These are phyloP conservation scores for Hydrolagus affinis DNA, from an alignment of 2,113 vertebrate genomes.

Conservation along the genomic window DNA sequence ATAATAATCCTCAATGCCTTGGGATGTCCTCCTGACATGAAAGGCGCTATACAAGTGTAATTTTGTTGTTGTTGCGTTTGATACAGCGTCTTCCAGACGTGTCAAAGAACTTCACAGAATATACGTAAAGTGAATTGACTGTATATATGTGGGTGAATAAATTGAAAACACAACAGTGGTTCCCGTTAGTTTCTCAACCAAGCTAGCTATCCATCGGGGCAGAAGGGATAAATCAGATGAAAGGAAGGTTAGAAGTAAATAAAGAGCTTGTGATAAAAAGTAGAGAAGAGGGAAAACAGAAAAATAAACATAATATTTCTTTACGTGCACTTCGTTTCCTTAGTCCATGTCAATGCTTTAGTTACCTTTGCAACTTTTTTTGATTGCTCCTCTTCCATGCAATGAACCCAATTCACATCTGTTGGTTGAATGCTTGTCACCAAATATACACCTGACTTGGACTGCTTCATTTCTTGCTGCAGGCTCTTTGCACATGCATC, in stretches of 20 bases:
- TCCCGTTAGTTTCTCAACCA: neutral
- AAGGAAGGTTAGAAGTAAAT: neutral
- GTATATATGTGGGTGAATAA: too few relatives aligned
- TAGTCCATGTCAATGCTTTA: slow-evolving; percentile 11
- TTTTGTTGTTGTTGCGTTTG: too few relatives aligned
- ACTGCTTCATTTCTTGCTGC: slow-evolving; percentile 64
- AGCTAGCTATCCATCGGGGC: neutral
- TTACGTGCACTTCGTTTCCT: neutral
- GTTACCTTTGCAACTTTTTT: slow-evolving; percentile 80
- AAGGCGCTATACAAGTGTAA: too few relatives aligned
- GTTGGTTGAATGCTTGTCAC: slow-evolving; percentile 45
- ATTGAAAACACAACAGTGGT: neutral
- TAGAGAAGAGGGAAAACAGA: too few relatives aligned
- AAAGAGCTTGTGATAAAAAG: too few relatives aligned
- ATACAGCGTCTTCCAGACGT: too few relatives aligned
- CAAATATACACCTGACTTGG: slow-evolving; percentile 45
- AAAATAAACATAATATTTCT: neutral
- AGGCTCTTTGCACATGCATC: slow-evolving; percentile 69
- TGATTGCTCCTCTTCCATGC: slow-evolving; percentile 64
- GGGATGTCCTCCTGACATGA: too few relatives aligned
- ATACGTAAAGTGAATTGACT: too few relatives aligned
- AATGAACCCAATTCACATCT: slow-evolving; percentile 48
- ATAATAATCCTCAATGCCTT: too few relatives aligned
- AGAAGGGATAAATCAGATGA: neutral
- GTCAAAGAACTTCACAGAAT: too few relatives aligned